Evolutionary conservation across 2,797 vertebrate species (phyloP), one percentile per base, ranked within the genome.

Genomic region (Thalassophryne amazonica): DNA sequence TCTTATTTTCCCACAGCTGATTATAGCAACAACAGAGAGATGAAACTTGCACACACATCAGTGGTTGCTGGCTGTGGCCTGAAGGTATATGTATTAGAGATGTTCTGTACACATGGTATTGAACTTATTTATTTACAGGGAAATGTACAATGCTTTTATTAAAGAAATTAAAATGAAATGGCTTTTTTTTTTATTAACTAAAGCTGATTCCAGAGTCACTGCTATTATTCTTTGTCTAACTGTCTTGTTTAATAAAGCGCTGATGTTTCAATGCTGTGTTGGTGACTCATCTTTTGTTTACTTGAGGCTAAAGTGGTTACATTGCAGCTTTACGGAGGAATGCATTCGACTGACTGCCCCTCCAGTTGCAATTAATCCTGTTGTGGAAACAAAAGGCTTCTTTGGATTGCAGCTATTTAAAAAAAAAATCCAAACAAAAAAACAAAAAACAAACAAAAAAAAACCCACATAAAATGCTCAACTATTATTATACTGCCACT

Each of bases 101-200:
- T 36, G 59, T 46, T 61, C 69, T 78, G 70, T 75, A 69, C 39
- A 45, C 63, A 57, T 69, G 33, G 79, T 77, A 77, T 51, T 68
- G 28, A 77, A 79, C 68, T 43, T 81, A 81, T 85, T 86, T 86
- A 83, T 88, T 86, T 84, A 73, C 73, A 60, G n/a, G 4, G 25
- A 74, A 76, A 28, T 73, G 52, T 83, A 60, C 60, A 64, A 78
- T 73, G 57, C 72, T 66, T 81, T 74, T 78, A 65, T 64, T 37
- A 60, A 76, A 76, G 41, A 69, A 80, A 70, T 68, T 55, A 54
- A 63, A 29, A 75, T 58, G 40, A 72, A 83, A 85, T 69, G 2
- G 53, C 43, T 78, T 77, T 83, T 84, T 83, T 84, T n/a, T 85
- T 78, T 70, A 83, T 71, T 64, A 82, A 69, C 52, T 62, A 59